Percentiles rank a stretch among this genome's conserved stretches.
Conservation (phyloP, 2,888 invertebrate species). For the Leucoptera coffeella region DNA sequence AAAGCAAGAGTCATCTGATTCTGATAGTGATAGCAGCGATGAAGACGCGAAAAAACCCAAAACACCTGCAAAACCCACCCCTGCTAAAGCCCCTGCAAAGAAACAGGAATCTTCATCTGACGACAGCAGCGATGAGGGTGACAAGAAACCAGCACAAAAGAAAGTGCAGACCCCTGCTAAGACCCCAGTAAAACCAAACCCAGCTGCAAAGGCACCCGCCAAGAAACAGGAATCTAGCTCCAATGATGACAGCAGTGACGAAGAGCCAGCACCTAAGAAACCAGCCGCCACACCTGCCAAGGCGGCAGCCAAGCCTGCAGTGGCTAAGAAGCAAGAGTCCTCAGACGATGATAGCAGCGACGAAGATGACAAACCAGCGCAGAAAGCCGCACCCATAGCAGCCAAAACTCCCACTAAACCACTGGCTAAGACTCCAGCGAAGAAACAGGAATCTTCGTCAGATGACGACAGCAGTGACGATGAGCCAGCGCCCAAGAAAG, state of each 20-base stretch:
- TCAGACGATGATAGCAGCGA: slow-evolving; percentile 20
- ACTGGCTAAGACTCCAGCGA: slow-evolving; percentile 10
- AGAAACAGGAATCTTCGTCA: slow-evolving; percentile 16
- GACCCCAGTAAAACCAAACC: slow-evolving; percentile 4
- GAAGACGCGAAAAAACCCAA: slow-evolving; percentile 4
- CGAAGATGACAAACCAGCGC: slow-evolving; percentile 20
- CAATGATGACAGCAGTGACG: slow-evolving; percentile 18
- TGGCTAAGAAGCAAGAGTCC: slow-evolving; percentile 11
- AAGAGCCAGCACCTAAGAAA: slow-evolving; percentile 8
- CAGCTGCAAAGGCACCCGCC: slow-evolving; percentile 8
- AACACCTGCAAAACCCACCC: slow-evolving; percentile 8
- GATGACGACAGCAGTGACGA: slow-evolving; percentile 14
- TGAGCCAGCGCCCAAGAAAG: background rate
- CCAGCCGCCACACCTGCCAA: slow-evolving; percentile 10
- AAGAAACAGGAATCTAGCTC: slow-evolving; percentile 15
- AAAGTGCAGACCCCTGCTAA: slow-evolving; percentile 5
- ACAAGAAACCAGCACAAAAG: slow-evolving; percentile 8
- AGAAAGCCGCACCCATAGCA: slow-evolving; percentile 6
- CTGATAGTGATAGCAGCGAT: slow-evolving; percentile 11
- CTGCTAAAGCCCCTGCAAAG: slow-evolving; percentile 12
- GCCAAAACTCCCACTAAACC: slow-evolving; percentile 5
- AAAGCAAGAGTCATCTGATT: slow-evolving; percentile 10
- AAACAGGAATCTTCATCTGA: slow-evolving; percentile 20
- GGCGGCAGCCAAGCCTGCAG: slow-evolving; percentile 10
- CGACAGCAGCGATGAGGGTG: slow-evolving; percentile 27